Conservation (phyloP, 2,113 vertebrate species). For the Taurulus bubalis region DNA sequence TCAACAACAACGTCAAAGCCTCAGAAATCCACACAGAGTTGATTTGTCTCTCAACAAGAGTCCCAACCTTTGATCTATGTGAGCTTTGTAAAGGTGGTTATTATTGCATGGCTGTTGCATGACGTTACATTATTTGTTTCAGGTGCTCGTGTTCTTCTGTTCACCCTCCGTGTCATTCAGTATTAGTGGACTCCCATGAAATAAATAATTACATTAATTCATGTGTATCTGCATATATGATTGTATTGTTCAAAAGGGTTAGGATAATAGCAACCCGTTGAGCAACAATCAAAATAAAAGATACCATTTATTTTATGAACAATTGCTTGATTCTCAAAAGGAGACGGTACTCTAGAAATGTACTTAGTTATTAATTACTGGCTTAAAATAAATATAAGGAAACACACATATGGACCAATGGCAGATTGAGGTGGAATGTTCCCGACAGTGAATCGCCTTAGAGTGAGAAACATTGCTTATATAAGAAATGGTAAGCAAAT, state of each 20-base stretch:
- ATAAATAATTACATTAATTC: not conserved
- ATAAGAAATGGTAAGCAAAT: slow-evolving; percentile 57
- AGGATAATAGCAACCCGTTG: not conserved
- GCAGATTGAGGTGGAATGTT: slow-evolving; percentile 2
- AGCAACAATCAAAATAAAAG: not conserved
- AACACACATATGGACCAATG: not conserved
- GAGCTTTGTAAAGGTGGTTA: slow-evolving; percentile 6
- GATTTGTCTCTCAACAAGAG: not conserved
- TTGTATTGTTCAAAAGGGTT: not conserved
- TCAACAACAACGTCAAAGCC: slow-evolving; percentile 1
- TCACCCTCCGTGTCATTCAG: not conserved
- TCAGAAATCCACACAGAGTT: slow-evolving; percentile 8
- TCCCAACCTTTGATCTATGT: slow-evolving; percentile 7
- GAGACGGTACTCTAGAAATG: not conserved
- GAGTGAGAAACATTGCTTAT: slow-evolving; percentile 29
- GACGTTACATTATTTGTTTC: slow-evolving; percentile 32
- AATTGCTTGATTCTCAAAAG: not conserved
- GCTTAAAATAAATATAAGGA: not conserved
- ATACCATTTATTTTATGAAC: not conserved
- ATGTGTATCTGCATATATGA: not conserved
- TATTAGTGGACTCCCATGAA: slow-evolving; percentile 6
- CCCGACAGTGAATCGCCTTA: slow-evolving; percentile 14
- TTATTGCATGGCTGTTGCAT: slow-evolving; percentile 35
- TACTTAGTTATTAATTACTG: not conserved
- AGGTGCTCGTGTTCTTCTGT: slow-evolving; percentile 17